phyloP scores from a whole-genome alignment of 2,888 invertebrate genomes.

The Vandiemenella viatica region DNA sequence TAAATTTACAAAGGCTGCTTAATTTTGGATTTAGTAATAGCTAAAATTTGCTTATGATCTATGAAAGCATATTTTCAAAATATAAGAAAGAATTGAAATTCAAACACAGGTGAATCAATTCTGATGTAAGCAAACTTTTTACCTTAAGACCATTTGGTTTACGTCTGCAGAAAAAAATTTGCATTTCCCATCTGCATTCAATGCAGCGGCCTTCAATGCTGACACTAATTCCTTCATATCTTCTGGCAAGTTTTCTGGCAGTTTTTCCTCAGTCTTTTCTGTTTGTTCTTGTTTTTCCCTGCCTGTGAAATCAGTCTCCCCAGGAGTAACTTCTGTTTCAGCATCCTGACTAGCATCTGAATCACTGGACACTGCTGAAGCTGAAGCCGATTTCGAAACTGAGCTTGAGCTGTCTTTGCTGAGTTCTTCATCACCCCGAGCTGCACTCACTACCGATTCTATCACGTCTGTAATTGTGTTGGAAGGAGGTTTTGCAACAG shows the following conservation, averaged over 20 bases:
- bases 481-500: not conserved
- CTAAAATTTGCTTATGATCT: too few species aligned
- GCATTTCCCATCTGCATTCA: constrained; percentile 32
- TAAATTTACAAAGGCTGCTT: too few species aligned
- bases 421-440: constrained; percentile 16
- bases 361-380: constrained; percentile 1
- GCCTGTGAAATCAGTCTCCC: not conserved
- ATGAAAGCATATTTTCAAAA: too few species aligned
- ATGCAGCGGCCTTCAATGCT: constrained; percentile 29
- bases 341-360: constrained; percentile 14
- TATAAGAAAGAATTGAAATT: too few species aligned
- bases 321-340: not conserved
- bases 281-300: not conserved
- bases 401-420: constrained; percentile 15
- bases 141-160: constrained; percentile 36
- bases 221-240: constrained; percentile 31
- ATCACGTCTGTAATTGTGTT: constrained; percentile 34
- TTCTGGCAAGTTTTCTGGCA: constrained; percentile 32
- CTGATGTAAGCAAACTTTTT: constrained; percentile 7
- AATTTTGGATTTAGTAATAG: too few species aligned
- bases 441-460: constrained; percentile 37
- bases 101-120: too few species aligned
- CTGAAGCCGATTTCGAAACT: constrained; percentile 13
- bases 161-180: constrained; percentile 37
- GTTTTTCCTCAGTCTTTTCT: constrained; percentile 25